Evolutionary conservation across 37 sponge, comb jelly and placozoan genomes (phyloP).

Genomic region (Ianthella basta): DNA sequence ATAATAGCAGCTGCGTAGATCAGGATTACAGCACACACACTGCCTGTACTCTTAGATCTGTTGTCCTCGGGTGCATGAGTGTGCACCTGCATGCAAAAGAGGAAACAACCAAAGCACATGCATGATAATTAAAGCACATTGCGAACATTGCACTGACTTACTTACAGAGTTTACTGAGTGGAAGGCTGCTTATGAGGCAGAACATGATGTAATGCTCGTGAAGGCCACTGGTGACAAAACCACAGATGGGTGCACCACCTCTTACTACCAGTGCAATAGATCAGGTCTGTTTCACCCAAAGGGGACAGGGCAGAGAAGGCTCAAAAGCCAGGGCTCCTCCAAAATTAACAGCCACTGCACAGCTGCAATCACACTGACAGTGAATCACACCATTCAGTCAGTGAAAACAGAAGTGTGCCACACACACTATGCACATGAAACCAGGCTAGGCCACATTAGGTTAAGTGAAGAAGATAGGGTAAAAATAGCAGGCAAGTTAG

Average conservation of each 20-base stretch:
- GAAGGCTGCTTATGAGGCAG: too few species aligned
- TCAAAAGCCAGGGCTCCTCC: constrained; percentile 46
- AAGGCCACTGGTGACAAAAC: constrained; percentile 1
- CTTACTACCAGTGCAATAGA: constrained; percentile 52
- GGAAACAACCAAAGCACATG: too few species aligned
- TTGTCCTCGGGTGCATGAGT: too few species aligned
- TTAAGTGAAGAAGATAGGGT: neutral
- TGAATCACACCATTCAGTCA: neutral
- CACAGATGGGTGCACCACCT: neutral
- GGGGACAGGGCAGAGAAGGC: constrained; percentile 23
- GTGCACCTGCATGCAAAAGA: too few species aligned
- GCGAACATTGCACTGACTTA: too few species aligned
- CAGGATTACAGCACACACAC: too few species aligned
- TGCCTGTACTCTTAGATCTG: too few species aligned
- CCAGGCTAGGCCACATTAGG: constrained; percentile 31
- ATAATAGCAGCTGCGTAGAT: too few species aligned
- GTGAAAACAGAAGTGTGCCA: constrained; percentile 10
- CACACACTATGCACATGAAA: constrained; percentile 26
- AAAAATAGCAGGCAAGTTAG: constrained; percentile 42
- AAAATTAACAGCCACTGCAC: constrained; percentile 42
- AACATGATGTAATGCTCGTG: neutral
- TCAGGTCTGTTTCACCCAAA: constrained; percentile 14
- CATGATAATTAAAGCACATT: too few species aligned
- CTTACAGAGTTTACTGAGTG: too few species aligned
- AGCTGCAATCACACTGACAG: constrained; percentile 23